These are phyloP conservation scores for Lynx canadensis DNA, from an alignment of 2,113 vertebrate species.

Conservation along the genomic window DNA sequence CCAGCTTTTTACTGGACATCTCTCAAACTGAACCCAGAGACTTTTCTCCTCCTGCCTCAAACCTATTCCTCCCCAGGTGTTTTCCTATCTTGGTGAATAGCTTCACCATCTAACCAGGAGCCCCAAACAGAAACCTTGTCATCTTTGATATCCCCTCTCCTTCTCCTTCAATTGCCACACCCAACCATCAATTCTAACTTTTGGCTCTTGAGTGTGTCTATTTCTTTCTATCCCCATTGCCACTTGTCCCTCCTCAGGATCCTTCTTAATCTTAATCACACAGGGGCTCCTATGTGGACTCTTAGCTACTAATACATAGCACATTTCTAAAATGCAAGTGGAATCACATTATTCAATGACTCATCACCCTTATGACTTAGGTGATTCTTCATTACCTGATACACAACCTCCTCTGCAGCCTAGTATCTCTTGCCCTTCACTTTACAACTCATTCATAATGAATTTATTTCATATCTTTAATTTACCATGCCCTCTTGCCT, in stretches of 20 bases:
- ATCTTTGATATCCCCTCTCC: neutral
- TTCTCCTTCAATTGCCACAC: neutral
- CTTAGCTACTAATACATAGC: neutral
- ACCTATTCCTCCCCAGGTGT: neutral
- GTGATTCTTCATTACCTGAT: neutral
- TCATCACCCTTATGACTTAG: neutral
- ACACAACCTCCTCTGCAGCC: neutral
- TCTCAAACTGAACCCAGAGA: neutral
- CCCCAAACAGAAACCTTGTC: neutral
- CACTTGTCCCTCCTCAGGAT: neutral
- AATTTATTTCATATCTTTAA: neutral
- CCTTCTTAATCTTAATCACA: neutral
- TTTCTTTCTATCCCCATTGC: neutral
- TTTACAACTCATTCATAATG: neutral
- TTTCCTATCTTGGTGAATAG: neutral
- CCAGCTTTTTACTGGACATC: neutral
- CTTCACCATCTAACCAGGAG: neutral
- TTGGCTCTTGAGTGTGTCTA: neutral
- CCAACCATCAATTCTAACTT: neutral
- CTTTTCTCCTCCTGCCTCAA: neutral
- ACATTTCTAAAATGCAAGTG: neutral
- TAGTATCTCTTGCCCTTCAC: neutral
- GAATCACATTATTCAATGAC: neutral
- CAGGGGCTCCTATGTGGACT: neutral
- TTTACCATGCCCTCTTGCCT: neutral